Evolutionary conservation across 1,140 invertebrate species (phyloP).

Genomic region (Pissodes strobi): DNA sequence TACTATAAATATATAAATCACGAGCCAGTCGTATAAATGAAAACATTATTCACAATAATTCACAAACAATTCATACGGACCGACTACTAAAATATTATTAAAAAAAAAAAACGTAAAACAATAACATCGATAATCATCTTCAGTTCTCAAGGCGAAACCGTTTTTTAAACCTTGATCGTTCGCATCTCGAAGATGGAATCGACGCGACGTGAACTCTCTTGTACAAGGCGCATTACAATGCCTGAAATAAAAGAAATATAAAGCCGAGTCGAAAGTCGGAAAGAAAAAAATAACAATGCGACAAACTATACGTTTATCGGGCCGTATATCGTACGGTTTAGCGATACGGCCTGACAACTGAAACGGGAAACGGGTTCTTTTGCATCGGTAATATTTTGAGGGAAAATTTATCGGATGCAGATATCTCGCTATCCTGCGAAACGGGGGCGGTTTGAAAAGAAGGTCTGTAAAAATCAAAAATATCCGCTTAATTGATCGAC

Average conservation of each 20-base stretch:
- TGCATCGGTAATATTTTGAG: conserved; percentile 13
- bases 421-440: no score
- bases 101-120: conserved; percentile 20
- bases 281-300: conserved; percentile 15
- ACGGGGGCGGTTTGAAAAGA: no score
- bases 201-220: conserved; percentile 15
- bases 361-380: conserved; percentile 15
- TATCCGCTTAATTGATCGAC: no score
- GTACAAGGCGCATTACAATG: conserved; percentile 18
- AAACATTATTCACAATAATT: no score
- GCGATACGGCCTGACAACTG: conserved; percentile 15
- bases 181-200: conserved; percentile 17
- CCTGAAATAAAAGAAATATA: conserved; percentile 13
- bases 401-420: conserved; percentile 6
- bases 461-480: no score
- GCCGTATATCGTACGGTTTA: conserved; percentile 1
- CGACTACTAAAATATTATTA: no score
- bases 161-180: conserved; percentile 17
- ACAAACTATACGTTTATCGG: conserved; percentile 21
- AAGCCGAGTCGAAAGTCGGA: conserved; percentile 7
- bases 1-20: no score
- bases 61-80: no score
- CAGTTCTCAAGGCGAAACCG: conserved; percentile 12
- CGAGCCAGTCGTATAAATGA: no score
- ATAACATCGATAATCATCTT: conserved; percentile 13